A percentile compares a stretch with the other conserved stretches of the same genome.
These are phyloP conservation scores for Chionoecetes opilio DNA, from an alignment of 1,140 invertebrate species.

Conservation along the genomic window DNA sequence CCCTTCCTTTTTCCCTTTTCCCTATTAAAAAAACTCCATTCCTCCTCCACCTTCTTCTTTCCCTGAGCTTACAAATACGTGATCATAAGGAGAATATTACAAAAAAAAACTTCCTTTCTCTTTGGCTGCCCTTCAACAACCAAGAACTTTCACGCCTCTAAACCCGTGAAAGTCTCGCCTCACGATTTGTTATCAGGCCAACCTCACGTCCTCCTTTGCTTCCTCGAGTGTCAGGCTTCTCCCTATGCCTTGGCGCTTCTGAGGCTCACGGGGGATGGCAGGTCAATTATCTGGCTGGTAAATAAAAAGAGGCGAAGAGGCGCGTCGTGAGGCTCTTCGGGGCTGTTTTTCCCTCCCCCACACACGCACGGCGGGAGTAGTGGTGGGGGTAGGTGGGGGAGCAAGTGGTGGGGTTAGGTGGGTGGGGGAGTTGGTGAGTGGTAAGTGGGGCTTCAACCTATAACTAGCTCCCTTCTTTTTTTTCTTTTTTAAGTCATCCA, in stretches of 20 bases:
- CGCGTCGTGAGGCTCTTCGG: neutral
- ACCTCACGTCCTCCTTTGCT: neutral
- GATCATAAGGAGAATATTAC: no score
- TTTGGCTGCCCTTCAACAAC: no score
- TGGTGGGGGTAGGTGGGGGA: neutral
- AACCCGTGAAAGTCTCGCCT: neutral
- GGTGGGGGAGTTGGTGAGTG: neutral
- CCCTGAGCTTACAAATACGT: no score
- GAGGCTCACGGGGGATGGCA: neutral
- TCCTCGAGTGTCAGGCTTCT: neutral
- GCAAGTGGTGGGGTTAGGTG: neutral
- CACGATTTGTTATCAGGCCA: neutral
- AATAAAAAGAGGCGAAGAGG: neutral
- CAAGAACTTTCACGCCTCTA: no score
- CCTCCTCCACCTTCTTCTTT: no score
- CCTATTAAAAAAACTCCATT: no score
- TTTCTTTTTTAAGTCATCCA: no score
- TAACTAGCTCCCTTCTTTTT: neutral
- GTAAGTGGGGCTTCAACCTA: neutral
- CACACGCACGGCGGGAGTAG: neutral
- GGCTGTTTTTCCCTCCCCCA: neutral
- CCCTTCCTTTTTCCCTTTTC: no score
- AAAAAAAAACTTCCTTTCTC: no score
- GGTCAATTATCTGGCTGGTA: conserved; percentile 1
- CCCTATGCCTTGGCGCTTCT: neutral